Evolutionary conservation across 2,888 invertebrate genomes (phyloP).

Genomic region (Chymomyza procnemis): DNA sequence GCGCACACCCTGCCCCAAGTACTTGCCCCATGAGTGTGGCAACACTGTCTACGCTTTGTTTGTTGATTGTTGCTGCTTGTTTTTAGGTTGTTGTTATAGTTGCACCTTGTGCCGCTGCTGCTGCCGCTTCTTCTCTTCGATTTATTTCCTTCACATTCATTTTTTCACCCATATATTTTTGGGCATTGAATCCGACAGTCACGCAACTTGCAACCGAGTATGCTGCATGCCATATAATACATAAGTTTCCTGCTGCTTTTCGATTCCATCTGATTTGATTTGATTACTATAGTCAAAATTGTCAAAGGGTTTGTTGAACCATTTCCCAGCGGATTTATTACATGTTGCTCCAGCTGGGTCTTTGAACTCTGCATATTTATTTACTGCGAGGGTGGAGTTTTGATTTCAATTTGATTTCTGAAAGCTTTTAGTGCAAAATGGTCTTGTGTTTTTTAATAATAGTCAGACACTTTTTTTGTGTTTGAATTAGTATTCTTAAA

Average conservation of each 20-base stretch:
- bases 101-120: slow-evolving; percentile 40
- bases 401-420: neutral
- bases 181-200: neutral
- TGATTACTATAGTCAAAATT: slow-evolving; percentile 52
- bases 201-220: slow-evolving; percentile 18
- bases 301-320: slow-evolving; percentile 61
- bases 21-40: neutral
- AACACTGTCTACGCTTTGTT: neutral
- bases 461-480: neutral
- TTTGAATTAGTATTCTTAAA: no score
- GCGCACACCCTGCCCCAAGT: neutral
- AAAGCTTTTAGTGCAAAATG: slow-evolving; percentile 3
- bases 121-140: neutral
- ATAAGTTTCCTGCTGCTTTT: neutral
- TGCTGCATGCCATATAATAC: neutral
- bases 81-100: slow-evolving; percentile 77
- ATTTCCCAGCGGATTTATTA: slow-evolving; percentile 39
- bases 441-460: neutral
- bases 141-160: slow-evolving; percentile 47
- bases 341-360: slow-evolving; percentile 49
- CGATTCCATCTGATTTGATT: slow-evolving; percentile 22
- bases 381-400: slow-evolving; percentile 27
- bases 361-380: slow-evolving; percentile 49
- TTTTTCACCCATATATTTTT: slow-evolving; percentile 40
- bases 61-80: slow-evolving; percentile 32